A percentile compares a stretch with the other conserved stretches of the same genome.
These are phyloP conservation scores for Eurytoma adleriae DNA, from an alignment of 2,888 invertebrate genomes.

Conservation along the genomic window DNA sequence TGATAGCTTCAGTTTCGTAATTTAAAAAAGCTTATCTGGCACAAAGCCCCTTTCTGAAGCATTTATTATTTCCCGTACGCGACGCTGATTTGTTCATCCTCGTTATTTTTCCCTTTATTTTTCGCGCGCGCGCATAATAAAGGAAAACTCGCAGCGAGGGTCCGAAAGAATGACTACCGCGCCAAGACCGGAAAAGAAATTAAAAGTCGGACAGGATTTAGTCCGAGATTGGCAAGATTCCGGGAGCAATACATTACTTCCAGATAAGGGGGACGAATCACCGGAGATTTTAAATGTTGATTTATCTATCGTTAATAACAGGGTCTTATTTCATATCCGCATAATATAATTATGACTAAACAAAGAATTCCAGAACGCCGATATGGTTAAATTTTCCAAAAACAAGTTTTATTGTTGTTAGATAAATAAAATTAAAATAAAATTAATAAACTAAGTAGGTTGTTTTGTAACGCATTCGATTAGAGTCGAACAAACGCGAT, in stretches of 20 bases:
- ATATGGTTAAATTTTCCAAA: too few species aligned
- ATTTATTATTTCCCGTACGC: slow-evolving; percentile 53
- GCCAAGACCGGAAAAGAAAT: neutral
- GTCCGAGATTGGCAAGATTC: neutral
- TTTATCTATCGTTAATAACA: too few species aligned
- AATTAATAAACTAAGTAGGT: neutral
- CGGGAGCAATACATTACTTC: neutral
- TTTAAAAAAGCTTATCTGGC: slow-evolving; percentile 57
- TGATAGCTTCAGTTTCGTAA: slow-evolving; percentile 55
- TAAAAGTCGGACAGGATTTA: slow-evolving; percentile 26
- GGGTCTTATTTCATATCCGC: too few species aligned
- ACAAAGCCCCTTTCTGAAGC: slow-evolving; percentile 49
- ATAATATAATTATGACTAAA: too few species aligned
- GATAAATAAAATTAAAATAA: neutral
- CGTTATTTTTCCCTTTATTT: slow-evolving; percentile 48
- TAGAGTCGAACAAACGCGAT: neutral
- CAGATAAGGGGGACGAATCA: neutral
- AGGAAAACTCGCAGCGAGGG: neutral
- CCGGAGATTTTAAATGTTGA: too few species aligned
- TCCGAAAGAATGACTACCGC: slow-evolving; percentile 10
- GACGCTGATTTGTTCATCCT: slow-evolving; percentile 48
- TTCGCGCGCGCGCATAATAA: slow-evolving; percentile 35
- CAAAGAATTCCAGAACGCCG: too few species aligned
- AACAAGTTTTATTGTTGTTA: too few species aligned
- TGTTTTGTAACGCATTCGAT: neutral